A percentile compares a stretch with the other conserved stretches of the same genome.
These are phyloP conservation scores for Leptatherina wallacei DNA, from an alignment of 2,797 vertebrate genomes.

Conservation along the genomic window DNA sequence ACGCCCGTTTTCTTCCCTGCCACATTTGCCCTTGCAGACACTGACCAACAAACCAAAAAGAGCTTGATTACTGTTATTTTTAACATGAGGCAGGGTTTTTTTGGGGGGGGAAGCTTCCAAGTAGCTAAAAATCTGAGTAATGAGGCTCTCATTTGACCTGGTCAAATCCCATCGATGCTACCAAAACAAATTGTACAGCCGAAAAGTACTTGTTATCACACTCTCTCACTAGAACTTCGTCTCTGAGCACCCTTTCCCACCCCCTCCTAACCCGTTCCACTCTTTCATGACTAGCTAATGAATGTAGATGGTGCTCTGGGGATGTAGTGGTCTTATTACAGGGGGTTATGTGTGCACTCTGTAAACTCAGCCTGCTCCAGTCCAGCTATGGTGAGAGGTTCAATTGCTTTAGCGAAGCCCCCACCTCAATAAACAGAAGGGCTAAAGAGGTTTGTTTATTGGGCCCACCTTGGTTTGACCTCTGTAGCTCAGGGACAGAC, in stretches of 20 bases:
- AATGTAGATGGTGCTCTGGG: conserved; percentile 78
- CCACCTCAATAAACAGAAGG: conserved; percentile 77
- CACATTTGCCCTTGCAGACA: conserved; percentile 57
- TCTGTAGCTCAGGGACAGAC: conserved; percentile 74
- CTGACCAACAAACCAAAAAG: conserved; percentile 59
- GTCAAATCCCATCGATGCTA: conserved; percentile 57
- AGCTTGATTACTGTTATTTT: conserved; percentile 51
- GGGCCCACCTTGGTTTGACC: conserved; percentile 84
- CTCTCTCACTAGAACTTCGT: conserved; percentile 41
- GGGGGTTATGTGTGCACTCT: conserved; percentile 46
- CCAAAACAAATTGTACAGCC: conserved; percentile 68
- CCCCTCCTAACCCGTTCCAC: conserved; percentile 48
- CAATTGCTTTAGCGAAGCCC: conserved; percentile 73
- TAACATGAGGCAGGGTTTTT: conserved; percentile 56
- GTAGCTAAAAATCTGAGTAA: conserved; percentile 66
- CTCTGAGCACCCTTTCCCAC: conserved; percentile 18
- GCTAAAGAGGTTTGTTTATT: conserved; percentile 87
- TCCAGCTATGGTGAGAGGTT: conserved; percentile 70
- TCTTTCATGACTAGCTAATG: conserved; percentile 80
- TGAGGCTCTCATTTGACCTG: conserved; percentile 58
- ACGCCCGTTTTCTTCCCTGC: conserved; percentile 51
- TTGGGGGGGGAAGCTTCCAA: conserved; percentile 34
- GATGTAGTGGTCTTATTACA: conserved; percentile 74
- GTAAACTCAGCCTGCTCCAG: conserved; percentile 48
- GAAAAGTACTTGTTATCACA: conserved; percentile 57